A percentile compares a stretch with the other conserved stretches of the same genome.
phyloP scores from a whole-genome alignment of 2,888 invertebrate species.

The Heliconius ethilla region DNA sequence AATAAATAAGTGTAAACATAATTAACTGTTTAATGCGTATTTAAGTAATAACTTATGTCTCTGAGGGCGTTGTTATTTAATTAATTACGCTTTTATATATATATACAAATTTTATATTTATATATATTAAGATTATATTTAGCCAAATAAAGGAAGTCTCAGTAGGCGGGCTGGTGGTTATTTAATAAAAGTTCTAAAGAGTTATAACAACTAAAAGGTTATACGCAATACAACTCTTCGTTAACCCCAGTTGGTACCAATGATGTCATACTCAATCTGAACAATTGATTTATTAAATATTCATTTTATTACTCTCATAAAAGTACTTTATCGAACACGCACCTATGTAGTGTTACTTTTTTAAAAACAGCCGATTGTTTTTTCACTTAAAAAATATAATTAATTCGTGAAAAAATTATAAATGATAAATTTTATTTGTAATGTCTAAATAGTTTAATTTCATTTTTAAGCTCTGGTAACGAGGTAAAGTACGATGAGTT shows the following conservation, averaged over 20 bases:
- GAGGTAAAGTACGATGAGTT: too few species aligned
- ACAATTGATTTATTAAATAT: conserved; percentile 42
- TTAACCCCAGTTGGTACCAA: conserved; percentile 39
- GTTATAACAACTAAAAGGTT: conserved; percentile 28
- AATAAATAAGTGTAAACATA: too few species aligned
- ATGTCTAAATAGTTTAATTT: too few species aligned
- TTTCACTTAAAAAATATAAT: background rate
- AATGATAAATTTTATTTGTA: background rate
- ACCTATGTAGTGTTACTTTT: background rate
- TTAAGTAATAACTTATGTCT: background rate
- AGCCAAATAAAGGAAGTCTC: background rate
- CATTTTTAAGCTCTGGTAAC: too few species aligned
- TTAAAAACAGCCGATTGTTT: background rate
- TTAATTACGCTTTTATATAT: background rate
- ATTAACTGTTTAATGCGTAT: background rate
- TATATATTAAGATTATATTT: background rate
- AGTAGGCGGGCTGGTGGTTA: conserved; percentile 12
- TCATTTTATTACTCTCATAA: conserved; percentile 38
- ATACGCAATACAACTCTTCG: conserved; percentile 31
- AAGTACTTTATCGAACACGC: conserved; percentile 10
- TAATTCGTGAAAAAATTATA: too few species aligned
- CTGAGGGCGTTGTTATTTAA: background rate
- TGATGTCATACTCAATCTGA: conserved; percentile 43
- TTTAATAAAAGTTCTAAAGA: conserved; percentile 16
- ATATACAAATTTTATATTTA: background rate